phyloP scores from a whole-genome alignment of 1,140 invertebrate genomes.

The Vanessa atalanta region DNA sequence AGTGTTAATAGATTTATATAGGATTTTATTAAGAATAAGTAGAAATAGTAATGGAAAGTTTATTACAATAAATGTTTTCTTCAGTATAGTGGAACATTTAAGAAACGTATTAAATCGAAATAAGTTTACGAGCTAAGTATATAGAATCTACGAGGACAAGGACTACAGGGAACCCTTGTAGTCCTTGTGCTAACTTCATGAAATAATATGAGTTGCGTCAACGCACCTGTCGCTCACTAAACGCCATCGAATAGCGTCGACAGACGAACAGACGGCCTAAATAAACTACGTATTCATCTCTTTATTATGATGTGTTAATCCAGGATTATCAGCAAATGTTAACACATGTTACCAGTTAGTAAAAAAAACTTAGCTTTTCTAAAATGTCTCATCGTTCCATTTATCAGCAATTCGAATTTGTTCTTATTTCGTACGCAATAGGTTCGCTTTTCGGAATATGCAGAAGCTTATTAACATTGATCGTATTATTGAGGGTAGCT shows the following conservation, averaged over 20 bases:
- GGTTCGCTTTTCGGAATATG: slow-evolving; percentile 43
- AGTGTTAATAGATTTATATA: too few relatives aligned
- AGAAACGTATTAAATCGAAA: neutral
- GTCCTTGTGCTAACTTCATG: slow-evolving; percentile 37
- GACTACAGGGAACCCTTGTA: too few relatives aligned
- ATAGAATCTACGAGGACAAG: slow-evolving; percentile 4
- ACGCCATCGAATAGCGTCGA: slow-evolving; percentile 65
- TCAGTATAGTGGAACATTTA: too few relatives aligned
- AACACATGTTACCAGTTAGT: slow-evolving; percentile 80
- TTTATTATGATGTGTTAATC: slow-evolving; percentile 81
- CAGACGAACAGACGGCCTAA: slow-evolving; percentile 76
- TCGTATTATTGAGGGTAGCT: slow-evolving; percentile 76
- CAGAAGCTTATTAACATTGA: slow-evolving; percentile 50
- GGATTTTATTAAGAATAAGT: too few relatives aligned
- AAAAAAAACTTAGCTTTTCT: slow-evolving; percentile 53
- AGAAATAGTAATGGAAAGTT: too few relatives aligned
- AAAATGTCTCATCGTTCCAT: slow-evolving; percentile 47
- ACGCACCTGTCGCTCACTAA: slow-evolving; percentile 70
- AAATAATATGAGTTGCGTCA: slow-evolving; percentile 64
- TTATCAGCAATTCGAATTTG: slow-evolving; percentile 34
- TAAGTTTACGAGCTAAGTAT: slow-evolving; percentile 12
- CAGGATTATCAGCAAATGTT: slow-evolving; percentile 80
- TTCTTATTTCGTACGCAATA: slow-evolving; percentile 41
- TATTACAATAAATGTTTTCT: too few relatives aligned
- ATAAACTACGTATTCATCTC: slow-evolving; percentile 77